phyloP scores from a whole-genome alignment of 1,140 invertebrate species.

The Lordiphosa mommai region DNA sequence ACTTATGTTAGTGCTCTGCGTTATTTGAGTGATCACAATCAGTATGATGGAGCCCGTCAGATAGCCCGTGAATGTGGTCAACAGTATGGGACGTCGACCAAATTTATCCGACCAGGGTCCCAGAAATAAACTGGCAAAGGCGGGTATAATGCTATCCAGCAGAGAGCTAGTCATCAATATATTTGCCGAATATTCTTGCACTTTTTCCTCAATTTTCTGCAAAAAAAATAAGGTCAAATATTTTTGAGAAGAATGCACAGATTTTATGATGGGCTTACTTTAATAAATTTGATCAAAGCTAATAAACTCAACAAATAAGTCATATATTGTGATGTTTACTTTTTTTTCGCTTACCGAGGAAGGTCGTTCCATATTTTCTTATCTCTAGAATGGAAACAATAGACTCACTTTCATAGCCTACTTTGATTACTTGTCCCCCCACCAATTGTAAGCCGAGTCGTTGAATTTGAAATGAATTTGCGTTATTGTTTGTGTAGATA shows the following conservation, averaged over 20 bases:
- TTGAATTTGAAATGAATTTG: too few relatives aligned
- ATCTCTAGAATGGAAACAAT: slow-evolving; percentile 49
- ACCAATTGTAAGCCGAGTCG: neutral
- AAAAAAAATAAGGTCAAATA: too few relatives aligned
- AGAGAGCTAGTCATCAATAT: slow-evolving; percentile 82
- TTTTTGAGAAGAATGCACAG: too few relatives aligned
- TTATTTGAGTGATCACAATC: slow-evolving; percentile 41
- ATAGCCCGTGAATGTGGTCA: slow-evolving; percentile 80
- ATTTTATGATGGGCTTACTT: too few relatives aligned
- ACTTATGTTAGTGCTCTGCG: slow-evolving; percentile 70
- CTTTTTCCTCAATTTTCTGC: slow-evolving; percentile 81
- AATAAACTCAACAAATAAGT: slow-evolving; percentile 5
- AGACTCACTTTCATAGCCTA: slow-evolving; percentile 11
- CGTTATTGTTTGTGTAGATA: too few relatives aligned
- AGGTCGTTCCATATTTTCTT: slow-evolving; percentile 16
- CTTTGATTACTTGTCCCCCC: slow-evolving; percentile 7
- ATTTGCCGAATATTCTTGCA: slow-evolving; percentile 83
- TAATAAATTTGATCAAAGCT: too few relatives aligned
- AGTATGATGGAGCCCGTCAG: slow-evolving; percentile 45
- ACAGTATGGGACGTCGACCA: slow-evolving; percentile 85
- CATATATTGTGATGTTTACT: slow-evolving; percentile 14
- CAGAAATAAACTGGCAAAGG: slow-evolving; percentile 84
- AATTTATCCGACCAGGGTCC: slow-evolving; percentile 88
- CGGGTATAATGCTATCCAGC: slow-evolving; percentile 83
- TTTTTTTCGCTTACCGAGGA: neutral